These are phyloP conservation scores for Pycnonotus jocosus DNA, from an alignment of 2,113 vertebrate species.

Conservation along the genomic window DNA sequence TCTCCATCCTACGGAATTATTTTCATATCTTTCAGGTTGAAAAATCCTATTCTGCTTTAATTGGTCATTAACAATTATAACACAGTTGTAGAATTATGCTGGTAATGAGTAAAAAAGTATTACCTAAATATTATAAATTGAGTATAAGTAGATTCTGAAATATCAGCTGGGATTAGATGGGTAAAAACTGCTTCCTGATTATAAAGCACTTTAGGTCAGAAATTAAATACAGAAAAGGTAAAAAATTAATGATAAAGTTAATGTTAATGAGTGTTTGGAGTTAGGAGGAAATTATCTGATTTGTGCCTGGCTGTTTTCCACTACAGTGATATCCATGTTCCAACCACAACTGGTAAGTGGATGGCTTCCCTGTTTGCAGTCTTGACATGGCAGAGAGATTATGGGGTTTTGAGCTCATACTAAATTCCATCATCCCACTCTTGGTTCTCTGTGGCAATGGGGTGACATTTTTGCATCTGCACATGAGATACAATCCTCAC, in stretches of 20 bases:
- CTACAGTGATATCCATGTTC: background rate
- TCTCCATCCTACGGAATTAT: background rate
- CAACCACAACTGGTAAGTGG: background rate
- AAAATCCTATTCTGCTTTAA: constrained; percentile 29
- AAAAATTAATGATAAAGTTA: background rate
- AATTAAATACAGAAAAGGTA: background rate
- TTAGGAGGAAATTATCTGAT: background rate
- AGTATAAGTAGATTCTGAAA: background rate
- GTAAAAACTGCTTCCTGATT: background rate
- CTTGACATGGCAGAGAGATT: background rate
- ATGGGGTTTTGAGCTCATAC: background rate
- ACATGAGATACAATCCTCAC: background rate
- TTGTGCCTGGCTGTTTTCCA: background rate
- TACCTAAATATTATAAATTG: background rate
- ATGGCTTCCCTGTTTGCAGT: background rate
- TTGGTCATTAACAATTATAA: background rate
- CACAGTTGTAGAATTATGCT: background rate
- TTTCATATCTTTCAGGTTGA: background rate
- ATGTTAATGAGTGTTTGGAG: background rate
- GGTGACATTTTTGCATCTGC: background rate
- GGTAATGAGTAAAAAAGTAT: constrained; percentile 2
- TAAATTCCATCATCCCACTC: background rate
- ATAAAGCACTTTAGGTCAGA: background rate
- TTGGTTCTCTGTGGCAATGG: background rate
- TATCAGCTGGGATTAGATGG: background rate